Base-by-base conservation (phyloP, 2,888 invertebrate species). In the Elysia crispata region DNA sequence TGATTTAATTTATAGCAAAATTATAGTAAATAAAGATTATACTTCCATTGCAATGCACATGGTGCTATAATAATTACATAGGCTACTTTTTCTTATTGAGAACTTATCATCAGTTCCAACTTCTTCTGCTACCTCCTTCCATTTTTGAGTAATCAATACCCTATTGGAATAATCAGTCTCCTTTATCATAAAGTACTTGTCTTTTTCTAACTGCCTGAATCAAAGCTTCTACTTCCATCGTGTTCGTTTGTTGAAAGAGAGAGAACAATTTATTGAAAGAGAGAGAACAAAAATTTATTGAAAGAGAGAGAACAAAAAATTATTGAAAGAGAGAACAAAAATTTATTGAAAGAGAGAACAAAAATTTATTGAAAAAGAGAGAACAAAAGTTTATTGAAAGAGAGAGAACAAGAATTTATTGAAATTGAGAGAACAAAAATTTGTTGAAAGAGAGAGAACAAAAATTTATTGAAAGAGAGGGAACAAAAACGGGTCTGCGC, bases 101-200 rank as follows among this genome's bases (percentile, higher is more conserved):
- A 23, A 60, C 60, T 60, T 23, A 66, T 6, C 66, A 28, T 66
- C 66, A 28, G 18, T 66, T 66, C 66, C 66, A 66, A 66, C 30
- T 66, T 66, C 66, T 23, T 66, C 66, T 28, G 66, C 66, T 8
- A 66, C 66, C 25, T 66, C 66, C 30, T 66, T 66, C 66, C 66
- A 66, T 66, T 23, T 66, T 66, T 66, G 8, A 28, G 23, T 23
- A 28, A 66, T 6, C 25, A 66, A 23, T 20, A 66, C 64, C 25
- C n/a, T n/a, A n/a, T n/a, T n/a, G n/a, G n/a, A n/a, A n/a, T n/a
- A n/a, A n/a, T n/a, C n/a, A n/a, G n/a, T n/a, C n/a, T 69, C 6
- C 6, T 18, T 18, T n/a, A 31, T 3, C n/a, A 33, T 31, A n/a
- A 23, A n/a, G 25, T 60, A 23, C 60, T 60, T 60, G 23, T 13